Evolutionary conservation across 2,113 vertebrate genomes (phyloP), one percentile per base, ranked within the genome.

Genomic region (Eudyptes chrysolophus): DNA sequence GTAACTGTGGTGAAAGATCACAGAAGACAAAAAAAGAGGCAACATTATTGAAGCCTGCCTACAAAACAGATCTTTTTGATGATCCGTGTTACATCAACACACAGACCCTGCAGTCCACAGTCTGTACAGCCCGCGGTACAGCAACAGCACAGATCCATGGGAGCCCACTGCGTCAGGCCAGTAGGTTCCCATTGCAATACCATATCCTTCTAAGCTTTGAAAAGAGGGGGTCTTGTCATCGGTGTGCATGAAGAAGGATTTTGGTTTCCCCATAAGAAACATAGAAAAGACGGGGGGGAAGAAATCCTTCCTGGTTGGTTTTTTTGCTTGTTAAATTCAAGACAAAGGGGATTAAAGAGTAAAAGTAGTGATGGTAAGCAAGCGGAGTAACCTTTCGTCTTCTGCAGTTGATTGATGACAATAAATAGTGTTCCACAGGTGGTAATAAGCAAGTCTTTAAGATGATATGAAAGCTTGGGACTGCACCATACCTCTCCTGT

Each of bases 1-100:
- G 97, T 95, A 94, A 91, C 26, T 85, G 83, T 57, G 91, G 90
- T 14, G 95, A 98, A 74, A 96, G 87, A 94, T 90, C 82, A 52
- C 68, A 87, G 92, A 96, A 80, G 81, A 90, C 76, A 64, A 97
- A 89, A 79, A 95, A 81, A 90, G 98, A 97, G 21, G 29, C 58
- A 38, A 52, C 75, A 2, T 70, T 91, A 29, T 34, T 92, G 97
- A 98, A 97, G 94, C 85, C 92, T 51, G 72, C 85, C 3, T 97
- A 96, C 92, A 97, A 69, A 87, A 44, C 89, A 78, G 97, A 98
- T 80, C 97, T 98, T 75, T 98, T 98, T 66, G 98, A 98, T 36
- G 98, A 98, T 61, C 98, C 98, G 0, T 98, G 97, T 96, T 98
- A 98, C 89, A 98, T 99, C 90, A 99, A 98, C 80, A 98, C 98